Base-by-base conservation (phyloP, 2,888 invertebrate genomes). In the Andricus curvator region DNA sequence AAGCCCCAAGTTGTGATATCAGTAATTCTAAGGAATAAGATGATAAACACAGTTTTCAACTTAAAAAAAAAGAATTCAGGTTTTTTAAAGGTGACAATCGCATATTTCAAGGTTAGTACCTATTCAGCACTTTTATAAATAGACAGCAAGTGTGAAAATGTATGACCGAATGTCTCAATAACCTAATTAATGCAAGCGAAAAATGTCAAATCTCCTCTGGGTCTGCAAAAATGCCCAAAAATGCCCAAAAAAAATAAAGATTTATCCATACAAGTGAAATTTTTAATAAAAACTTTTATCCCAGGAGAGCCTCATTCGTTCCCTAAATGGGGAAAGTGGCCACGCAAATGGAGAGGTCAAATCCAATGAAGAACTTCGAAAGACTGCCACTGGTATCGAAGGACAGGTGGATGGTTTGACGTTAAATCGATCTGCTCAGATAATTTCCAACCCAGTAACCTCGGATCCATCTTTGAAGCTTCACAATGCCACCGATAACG, bases 371-470 rank as follows among this genome's bases (percentile, higher is more conserved):
- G 74, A 74, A 51, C 74, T 74, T 6, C 56, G 56, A 60, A 74
- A 51, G 33, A 15, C 22, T 33, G n/a, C 22, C 4, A n/a, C 29
- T 25, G 22, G 22, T 60, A 51, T 6, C 51, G 74, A 74, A 60
- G 74, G 74, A 33, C 33, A 37, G 20, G 56, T 60, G 15, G 56
- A 74, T 74, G 33, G 56, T 37, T 56, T 37, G n/a, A 74, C 37
- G 13, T 56, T 37, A 56, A 74, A 74, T 74, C 51, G 74, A 74
- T 74, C 74, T 29, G 11, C 11, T 29, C 29, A 25, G n/a, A 74
- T 56, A n/a, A 74, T 74, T 74, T 60, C 74, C 56, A 74, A 74
- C 33, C 13, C 74, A 74, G 56, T 74, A n/a, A 74, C n/a, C 33
- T 33, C 56, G 15, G 68, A 68, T 44, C 3, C 48, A 22, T 68